A percentile compares a stretch with the other conserved stretches of the same genome.
phyloP scores from a whole-genome alignment of 2,797 vertebrate species.

The Neostethus bicornis region DNA sequence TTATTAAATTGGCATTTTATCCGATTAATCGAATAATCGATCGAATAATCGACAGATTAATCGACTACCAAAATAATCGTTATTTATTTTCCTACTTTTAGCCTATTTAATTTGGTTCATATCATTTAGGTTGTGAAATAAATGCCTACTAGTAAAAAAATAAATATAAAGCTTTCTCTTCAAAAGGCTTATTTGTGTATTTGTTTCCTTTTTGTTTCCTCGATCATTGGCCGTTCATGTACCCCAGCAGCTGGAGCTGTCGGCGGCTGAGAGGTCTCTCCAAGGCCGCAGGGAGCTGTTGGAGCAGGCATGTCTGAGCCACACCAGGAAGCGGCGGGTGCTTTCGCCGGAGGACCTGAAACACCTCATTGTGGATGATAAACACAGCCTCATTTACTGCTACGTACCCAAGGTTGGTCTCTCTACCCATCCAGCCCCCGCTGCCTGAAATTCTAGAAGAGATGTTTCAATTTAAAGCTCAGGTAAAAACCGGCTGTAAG shows the following conservation, averaged over 20 bases:
- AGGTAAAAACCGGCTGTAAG: not conserved
- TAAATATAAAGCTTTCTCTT: constrained; percentile 1
- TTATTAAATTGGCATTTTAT: too few species aligned
- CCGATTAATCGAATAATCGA: too few species aligned
- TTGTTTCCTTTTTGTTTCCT: constrained; percentile 1
- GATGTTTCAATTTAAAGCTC: not conserved
- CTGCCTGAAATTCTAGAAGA: not conserved
- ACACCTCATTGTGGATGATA: constrained; percentile 94
- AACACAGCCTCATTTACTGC: constrained; percentile 93
- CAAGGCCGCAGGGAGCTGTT: constrained; percentile 85
- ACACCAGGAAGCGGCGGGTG: constrained; percentile 86
- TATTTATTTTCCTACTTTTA: too few species aligned
- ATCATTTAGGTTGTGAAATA: too few species aligned
- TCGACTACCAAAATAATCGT: too few species aligned
- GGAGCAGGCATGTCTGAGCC: constrained; percentile 82
- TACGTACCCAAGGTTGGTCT: constrained; percentile 91
- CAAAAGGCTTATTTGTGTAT: constrained; percentile 14
- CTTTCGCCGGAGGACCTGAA: constrained; percentile 88
- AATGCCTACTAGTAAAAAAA: too few species aligned
- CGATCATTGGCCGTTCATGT: not conserved
- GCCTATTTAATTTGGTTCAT: too few species aligned
- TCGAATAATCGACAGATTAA: too few species aligned
- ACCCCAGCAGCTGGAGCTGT: constrained; percentile 65
- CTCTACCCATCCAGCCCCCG: not conserved
- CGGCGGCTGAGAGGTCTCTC: constrained; percentile 79